A percentile compares a stretch with the other conserved stretches of the same genome.
Evolutionary conservation across 2,113 vertebrate species (phyloP).

Genomic region (Tetrax tetrax): DNA sequence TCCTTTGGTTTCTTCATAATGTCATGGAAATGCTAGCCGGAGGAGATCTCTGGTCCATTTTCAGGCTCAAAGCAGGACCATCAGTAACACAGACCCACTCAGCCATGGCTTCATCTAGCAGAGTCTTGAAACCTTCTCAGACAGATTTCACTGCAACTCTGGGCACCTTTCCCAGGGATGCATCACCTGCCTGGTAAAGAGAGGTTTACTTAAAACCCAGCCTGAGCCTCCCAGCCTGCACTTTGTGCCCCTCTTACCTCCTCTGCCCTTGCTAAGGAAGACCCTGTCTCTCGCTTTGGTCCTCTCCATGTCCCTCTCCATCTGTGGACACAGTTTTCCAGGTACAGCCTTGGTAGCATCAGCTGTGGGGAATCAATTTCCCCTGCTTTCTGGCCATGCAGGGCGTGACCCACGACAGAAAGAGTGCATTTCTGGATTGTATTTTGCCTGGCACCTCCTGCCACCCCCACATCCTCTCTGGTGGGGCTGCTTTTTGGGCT

Average conservation of each 20-base stretch:
- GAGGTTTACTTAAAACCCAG: neutral
- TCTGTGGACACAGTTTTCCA: neutral
- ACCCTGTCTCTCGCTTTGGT: fast-evolving
- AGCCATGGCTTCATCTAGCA: neutral
- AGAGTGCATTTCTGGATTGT: fast-evolving
- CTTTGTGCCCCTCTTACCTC: neutral
- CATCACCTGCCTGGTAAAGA: neutral
- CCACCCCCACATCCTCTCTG: neutral
- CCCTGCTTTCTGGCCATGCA: neutral
- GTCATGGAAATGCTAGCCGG: neutral
- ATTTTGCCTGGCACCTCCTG: neutral
- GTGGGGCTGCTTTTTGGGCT: fast-evolving
- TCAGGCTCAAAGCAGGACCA: neutral
- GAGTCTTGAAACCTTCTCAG: neutral
- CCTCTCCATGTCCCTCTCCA: neutral
- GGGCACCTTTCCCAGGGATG: neutral
- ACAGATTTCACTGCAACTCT: neutral
- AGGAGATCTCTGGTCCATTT: neutral
- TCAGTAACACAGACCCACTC: neutral
- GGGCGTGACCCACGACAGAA: fast-evolving
- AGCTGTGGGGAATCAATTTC: neutral
- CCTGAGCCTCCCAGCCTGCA: neutral
- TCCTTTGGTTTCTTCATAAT: neutral
- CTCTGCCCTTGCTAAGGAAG: neutral
- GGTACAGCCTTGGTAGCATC: neutral